phyloP scores from a whole-genome alignment of 1,140 invertebrate species.

The Aphelenchoides fujianensis region DNA sequence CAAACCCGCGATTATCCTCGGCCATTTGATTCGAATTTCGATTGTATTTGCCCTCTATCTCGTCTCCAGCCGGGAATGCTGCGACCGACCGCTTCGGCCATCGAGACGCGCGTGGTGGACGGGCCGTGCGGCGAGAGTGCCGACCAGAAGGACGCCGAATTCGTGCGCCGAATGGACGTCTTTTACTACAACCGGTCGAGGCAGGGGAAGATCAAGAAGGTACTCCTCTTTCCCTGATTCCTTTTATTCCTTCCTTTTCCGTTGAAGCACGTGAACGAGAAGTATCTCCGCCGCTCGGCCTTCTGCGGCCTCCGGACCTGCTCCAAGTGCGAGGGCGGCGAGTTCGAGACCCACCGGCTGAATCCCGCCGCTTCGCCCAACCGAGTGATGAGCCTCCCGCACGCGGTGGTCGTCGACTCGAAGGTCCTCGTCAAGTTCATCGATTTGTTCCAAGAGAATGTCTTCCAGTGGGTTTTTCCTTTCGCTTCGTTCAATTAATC shows the following conservation, averaged over 20 bases:
- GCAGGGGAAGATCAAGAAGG: slow-evolving; percentile 3
- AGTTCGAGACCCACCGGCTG: background rate
- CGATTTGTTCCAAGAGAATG: slow-evolving; percentile 36
- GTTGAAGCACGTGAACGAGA: slow-evolving; percentile 8
- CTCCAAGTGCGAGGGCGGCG: background rate
- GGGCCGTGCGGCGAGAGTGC: background rate
- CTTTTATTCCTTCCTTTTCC: too few species aligned
- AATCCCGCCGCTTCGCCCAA: background rate
- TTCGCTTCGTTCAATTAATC: background rate
- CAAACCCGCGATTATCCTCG: too few species aligned
- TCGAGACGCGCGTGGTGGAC: slow-evolving; percentile 1
- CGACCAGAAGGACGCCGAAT: background rate
- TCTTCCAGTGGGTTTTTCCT: slow-evolving; percentile 23
- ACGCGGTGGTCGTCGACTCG: slow-evolving; percentile 17
- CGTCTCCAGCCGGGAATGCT: too few species aligned
- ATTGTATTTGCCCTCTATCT: too few species aligned
- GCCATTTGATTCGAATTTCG: too few species aligned
- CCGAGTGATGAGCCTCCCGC: slow-evolving; percentile 20
- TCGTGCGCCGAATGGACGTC: background rate
- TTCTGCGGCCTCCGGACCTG: slow-evolving; percentile 12
- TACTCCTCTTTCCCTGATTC: too few species aligned
- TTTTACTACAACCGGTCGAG: slow-evolving; percentile 13
- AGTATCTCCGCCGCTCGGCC: slow-evolving; percentile 4
- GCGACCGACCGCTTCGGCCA: background rate
- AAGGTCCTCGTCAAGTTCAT: slow-evolving; percentile 37